Conservation (phyloP, 92 coral and sea anemone species). For the Palythoa caribaeorum region DNA sequence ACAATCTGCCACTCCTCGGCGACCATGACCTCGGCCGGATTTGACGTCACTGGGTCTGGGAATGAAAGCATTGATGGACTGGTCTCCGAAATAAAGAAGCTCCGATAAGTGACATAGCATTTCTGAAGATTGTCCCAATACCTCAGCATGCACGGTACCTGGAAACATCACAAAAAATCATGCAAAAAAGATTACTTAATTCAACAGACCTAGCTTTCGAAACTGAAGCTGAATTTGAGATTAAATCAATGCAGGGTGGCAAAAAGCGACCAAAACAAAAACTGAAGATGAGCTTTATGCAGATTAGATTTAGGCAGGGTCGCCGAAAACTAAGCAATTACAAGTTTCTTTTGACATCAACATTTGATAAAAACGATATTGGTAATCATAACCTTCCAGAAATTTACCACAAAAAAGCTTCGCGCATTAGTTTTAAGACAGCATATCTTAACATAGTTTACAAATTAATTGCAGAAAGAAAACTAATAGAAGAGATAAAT, state of each 20-base stretch:
- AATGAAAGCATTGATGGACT: constrained; percentile 69
- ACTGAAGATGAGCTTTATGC: too few species aligned
- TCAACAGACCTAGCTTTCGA: too few species aligned
- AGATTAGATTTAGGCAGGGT: not conserved
- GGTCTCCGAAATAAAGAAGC: constrained; percentile 86
- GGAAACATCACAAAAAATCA: not conserved
- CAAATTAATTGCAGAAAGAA: too few species aligned
- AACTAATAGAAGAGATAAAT: too few species aligned
- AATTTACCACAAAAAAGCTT: too few species aligned
- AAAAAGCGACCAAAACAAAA: too few species aligned
- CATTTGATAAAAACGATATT: not conserved
- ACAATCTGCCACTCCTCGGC: constrained; percentile 99
- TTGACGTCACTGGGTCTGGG: constrained; percentile 84
- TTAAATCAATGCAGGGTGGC: too few species aligned
- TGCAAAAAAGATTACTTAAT: too few species aligned
- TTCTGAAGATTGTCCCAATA: constrained; percentile 97
- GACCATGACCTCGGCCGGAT: constrained; percentile 87
- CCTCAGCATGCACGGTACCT: constrained; percentile 95
- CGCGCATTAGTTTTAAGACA: too few species aligned
- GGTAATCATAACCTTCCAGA: too few species aligned
- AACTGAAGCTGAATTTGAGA: too few species aligned
- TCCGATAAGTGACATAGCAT: constrained; percentile 85
- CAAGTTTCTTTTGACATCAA: not conserved
- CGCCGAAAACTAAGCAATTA: not conserved
- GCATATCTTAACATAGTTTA: too few species aligned